These are phyloP conservation scores for Nowickia ferox DNA, from an alignment of 2,888 invertebrate species.

Conservation along the genomic window DNA sequence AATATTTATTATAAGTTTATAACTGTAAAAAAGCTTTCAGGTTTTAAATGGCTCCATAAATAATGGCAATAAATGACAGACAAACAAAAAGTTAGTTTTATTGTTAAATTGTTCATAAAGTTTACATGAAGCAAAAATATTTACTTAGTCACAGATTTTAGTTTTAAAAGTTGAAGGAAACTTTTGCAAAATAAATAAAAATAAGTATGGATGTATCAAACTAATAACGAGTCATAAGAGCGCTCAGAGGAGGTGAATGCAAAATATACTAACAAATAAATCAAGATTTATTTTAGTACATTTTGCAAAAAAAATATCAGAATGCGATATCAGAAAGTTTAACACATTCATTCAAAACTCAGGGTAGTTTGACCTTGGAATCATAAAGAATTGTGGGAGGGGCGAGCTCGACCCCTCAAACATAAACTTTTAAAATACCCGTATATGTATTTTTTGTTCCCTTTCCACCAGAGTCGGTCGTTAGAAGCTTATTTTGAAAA, in stretches of 20 bases:
- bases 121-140: conserved; percentile 24
- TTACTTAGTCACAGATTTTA: conserved; percentile 21
- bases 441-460: too few species aligned
- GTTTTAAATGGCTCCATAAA: conserved; percentile 44
- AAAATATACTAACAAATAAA: background rate
- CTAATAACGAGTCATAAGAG: background rate
- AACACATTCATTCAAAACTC: too few species aligned
- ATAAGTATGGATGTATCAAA: conserved; percentile 1
- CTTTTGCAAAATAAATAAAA: conserved; percentile 21
- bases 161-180: conserved; percentile 21
- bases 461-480: too few species aligned
- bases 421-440: too few species aligned
- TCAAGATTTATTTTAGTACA: background rate
- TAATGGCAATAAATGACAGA: conserved; percentile 37
- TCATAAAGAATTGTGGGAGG: too few species aligned
- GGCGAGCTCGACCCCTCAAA: too few species aligned
- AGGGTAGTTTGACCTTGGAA: too few species aligned
- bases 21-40: conserved; percentile 39
- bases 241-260: background rate
- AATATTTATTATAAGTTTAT: conserved; percentile 34
- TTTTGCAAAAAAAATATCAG: background rate
- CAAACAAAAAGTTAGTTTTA: conserved; percentile 34
- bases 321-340: too few species aligned
- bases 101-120: conserved; percentile 39
- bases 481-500: too few species aligned